These are phyloP conservation scores for Chromobotia macracanthus DNA, from an alignment of 2,797 vertebrate species.

Conservation along the genomic window DNA sequence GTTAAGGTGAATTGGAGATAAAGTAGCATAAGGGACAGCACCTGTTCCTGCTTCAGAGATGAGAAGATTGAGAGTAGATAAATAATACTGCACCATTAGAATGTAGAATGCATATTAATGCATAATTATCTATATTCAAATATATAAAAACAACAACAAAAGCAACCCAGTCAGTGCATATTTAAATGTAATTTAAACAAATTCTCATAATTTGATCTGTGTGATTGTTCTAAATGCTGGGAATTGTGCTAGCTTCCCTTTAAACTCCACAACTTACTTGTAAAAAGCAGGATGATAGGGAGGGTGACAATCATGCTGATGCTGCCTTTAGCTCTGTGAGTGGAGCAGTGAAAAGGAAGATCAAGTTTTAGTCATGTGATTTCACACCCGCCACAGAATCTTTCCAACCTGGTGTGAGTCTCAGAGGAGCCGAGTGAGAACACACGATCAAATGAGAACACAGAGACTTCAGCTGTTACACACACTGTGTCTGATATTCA, in stretches of 20 bases:
- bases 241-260: neutral
- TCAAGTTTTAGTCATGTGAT: constrained; percentile 71
- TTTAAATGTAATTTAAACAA: no score
- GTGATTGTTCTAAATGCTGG: neutral
- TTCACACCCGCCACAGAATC: constrained; percentile 66
- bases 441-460: constrained; percentile 20
- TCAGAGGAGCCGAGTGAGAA: constrained; percentile 36
- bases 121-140: neutral
- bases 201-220: neutral
- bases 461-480: constrained; percentile 19
- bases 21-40: constrained; percentile 58
- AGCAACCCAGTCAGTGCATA: no score
- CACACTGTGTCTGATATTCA: no score
- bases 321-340: constrained; percentile 57
- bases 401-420: constrained; percentile 34
- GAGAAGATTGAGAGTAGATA: neutral
- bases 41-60: constrained; percentile 24
- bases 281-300: constrained; percentile 63
- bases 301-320: constrained; percentile 65
- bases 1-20: constrained; percentile 75
- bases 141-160: neutral
- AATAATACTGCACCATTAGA: neutral
- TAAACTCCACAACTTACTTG: constrained; percentile 50
- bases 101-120: neutral
- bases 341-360: constrained; percentile 63